phyloP scores from a whole-genome alignment of 2,888 invertebrate genomes.

The Catocala sponsa region DNA sequence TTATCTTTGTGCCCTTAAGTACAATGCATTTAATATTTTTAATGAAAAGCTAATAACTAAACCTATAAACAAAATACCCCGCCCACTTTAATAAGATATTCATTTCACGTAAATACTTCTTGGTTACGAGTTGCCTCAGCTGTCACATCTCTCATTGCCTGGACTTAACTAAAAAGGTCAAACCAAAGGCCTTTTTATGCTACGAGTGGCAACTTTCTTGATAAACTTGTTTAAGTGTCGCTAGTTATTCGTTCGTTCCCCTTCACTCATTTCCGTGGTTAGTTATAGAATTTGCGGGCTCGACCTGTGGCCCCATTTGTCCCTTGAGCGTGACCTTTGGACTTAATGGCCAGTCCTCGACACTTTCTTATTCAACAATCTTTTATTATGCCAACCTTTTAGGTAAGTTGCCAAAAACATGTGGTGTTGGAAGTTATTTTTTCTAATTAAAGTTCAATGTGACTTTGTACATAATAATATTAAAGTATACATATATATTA shows the following conservation, averaged over 20 bases:
- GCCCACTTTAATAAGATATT: slow-evolving; percentile 11
- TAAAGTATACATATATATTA: too few species aligned
- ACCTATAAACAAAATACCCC: too few species aligned
- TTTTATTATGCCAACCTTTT: slow-evolving; percentile 51
- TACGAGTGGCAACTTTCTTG: slow-evolving; percentile 55
- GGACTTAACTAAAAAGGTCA: slow-evolving; percentile 23
- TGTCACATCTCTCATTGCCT: slow-evolving; percentile 35
- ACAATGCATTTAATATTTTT: too few species aligned
- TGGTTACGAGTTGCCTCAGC: slow-evolving; percentile 13
- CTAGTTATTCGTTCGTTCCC: slow-evolving; percentile 42
- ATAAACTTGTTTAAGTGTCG: slow-evolving; percentile 60
- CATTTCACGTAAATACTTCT: slow-evolving; percentile 16
- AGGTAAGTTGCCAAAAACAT: slow-evolving; percentile 44
- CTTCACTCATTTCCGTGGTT: slow-evolving; percentile 49
- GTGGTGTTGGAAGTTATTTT: slow-evolving; percentile 28
- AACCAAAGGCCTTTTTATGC: slow-evolving; percentile 42
- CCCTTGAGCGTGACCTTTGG: slow-evolving; percentile 55
- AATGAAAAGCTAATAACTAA: too few species aligned
- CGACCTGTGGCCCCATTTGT: slow-evolving; percentile 56
- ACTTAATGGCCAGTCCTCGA: slow-evolving; percentile 48
- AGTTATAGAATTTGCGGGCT: slow-evolving; percentile 58
- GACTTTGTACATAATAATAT: too few species aligned
- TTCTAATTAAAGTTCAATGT: slow-evolving; percentile 3
- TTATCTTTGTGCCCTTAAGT: too few species aligned
- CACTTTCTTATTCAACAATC: slow-evolving; percentile 53